phyloP scores from a whole-genome alignment of 1,140 invertebrate genomes.

The Drosophila nannoptera region DNA sequence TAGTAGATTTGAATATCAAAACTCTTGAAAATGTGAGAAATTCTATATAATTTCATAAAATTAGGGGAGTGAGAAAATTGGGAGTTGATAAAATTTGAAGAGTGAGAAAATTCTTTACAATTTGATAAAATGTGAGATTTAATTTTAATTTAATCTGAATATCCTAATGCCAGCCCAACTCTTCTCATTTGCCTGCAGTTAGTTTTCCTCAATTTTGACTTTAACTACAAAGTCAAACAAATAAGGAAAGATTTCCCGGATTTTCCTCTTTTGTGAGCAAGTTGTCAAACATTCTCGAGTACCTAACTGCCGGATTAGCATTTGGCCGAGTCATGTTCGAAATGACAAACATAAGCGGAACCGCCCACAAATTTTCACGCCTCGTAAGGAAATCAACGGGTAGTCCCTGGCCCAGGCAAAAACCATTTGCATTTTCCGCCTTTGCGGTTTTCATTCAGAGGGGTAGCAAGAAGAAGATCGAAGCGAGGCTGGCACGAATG shows the following conservation, averaged over 20 bases:
- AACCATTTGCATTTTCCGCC: slow-evolving; percentile 74
- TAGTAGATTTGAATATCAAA: too few species aligned
- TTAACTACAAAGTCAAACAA: background rate
- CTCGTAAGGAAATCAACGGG: slow-evolving; percentile 51
- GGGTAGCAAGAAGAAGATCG: background rate
- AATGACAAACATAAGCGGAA: slow-evolving; percentile 62
- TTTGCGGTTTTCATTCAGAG: slow-evolving; percentile 57
- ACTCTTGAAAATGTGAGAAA: too few species aligned
- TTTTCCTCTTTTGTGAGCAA: slow-evolving; percentile 27
- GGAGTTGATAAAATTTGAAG: too few species aligned
- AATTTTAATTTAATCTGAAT: background rate
- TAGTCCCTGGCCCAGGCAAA: slow-evolving; percentile 34
- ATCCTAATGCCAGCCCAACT: background rate
- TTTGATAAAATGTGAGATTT: background rate
- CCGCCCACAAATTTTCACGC: slow-evolving; percentile 73
- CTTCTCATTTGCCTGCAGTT: background rate
- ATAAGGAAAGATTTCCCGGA: background rate
- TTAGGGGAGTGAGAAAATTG: too few species aligned
- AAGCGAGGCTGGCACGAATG: background rate
- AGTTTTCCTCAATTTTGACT: background rate
- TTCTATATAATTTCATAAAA: too few species aligned
- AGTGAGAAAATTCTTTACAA: background rate
- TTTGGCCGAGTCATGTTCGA: slow-evolving; percentile 8
- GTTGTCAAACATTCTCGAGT: slow-evolving; percentile 62
- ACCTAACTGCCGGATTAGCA: slow-evolving; percentile 24